phyloP scores from a whole-genome alignment of 1,140 invertebrate genomes.

The Helicoverpa armigera region DNA sequence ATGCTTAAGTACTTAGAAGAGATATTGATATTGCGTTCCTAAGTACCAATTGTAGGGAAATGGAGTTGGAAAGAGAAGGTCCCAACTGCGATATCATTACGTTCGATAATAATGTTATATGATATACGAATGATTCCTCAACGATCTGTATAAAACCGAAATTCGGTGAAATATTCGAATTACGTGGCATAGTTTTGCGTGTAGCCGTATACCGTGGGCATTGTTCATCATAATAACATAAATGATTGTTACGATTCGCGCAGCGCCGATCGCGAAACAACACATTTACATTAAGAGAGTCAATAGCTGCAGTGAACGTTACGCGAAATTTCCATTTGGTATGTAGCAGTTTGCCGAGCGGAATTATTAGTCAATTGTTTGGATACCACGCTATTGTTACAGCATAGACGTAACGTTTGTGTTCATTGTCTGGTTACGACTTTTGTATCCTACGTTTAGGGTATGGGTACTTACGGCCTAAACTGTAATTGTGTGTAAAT shows the following conservation, averaged over 20 bases:
- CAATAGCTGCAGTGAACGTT: constrained; percentile 67
- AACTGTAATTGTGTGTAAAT: not conserved
- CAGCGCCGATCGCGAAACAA: constrained; percentile 56
- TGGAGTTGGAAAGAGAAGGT: constrained; percentile 28
- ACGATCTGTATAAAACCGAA: not conserved
- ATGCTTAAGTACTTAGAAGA: constrained; percentile 45
- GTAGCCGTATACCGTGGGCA: not conserved
- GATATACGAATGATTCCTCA: constrained; percentile 21
- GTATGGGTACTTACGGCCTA: not conserved
- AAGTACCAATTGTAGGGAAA: constrained; percentile 51
- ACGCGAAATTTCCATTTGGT: constrained; percentile 78
- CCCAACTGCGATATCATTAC: constrained; percentile 13
- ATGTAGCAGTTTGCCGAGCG: constrained; percentile 71
- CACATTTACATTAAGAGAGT: constrained; percentile 75
- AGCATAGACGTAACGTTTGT: constrained; percentile 71
- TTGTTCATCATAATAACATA: constrained; percentile 36
- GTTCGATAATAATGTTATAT: constrained; percentile 24
- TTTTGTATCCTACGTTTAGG: constrained; percentile 52
- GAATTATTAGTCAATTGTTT: constrained; percentile 82
- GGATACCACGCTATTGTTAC: constrained; percentile 69
- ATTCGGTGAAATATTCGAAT: constrained; percentile 6
- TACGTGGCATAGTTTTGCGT: constrained; percentile 4
- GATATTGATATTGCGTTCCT: constrained; percentile 50
- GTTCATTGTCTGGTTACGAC: constrained; percentile 64
- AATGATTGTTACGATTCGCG: constrained; percentile 34